Percentiles rank a stretch among this genome's conserved stretches.
Conservation (phyloP, 92 coral and sea anemone genomes). For the Bergia puertoricense region DNA sequence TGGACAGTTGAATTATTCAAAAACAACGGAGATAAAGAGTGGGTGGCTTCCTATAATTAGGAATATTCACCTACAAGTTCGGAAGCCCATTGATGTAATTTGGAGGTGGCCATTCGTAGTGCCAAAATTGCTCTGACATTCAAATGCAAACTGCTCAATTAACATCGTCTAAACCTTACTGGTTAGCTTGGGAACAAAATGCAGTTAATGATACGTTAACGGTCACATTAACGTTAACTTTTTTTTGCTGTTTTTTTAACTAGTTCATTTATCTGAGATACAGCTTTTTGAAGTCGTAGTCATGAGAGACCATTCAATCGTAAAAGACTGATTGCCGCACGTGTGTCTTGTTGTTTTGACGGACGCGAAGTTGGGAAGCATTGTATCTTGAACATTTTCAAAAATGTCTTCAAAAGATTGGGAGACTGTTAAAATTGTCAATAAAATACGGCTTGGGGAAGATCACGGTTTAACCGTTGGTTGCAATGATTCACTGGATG, state of each 20-base stretch:
- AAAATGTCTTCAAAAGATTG: constrained; percentile 56
- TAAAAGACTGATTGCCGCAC: not conserved
- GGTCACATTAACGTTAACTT: not conserved
- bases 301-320: not conserved
- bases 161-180: not conserved
- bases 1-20: too few species aligned
- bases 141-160: not conserved
- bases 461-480: constrained; percentile 47
- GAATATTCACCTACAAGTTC: too few species aligned
- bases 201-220: not conserved
- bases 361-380: not conserved
- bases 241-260: not conserved
- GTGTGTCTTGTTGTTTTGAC: constrained; percentile 7
- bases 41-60: too few species aligned
- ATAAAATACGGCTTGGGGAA: constrained; percentile 55
- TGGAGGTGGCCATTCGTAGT: not conserved
- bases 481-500: constrained; percentile 50
- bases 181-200: not conserved
- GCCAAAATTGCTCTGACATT: not conserved
- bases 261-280: not conserved
- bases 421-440: constrained; percentile 55
- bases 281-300: not conserved
- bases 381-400: not conserved
- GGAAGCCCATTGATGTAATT: too few species aligned
- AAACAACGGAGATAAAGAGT: too few species aligned